Conservation (phyloP, 2,113 vertebrate genomes). For the Osmerus eperlanus region DNA sequence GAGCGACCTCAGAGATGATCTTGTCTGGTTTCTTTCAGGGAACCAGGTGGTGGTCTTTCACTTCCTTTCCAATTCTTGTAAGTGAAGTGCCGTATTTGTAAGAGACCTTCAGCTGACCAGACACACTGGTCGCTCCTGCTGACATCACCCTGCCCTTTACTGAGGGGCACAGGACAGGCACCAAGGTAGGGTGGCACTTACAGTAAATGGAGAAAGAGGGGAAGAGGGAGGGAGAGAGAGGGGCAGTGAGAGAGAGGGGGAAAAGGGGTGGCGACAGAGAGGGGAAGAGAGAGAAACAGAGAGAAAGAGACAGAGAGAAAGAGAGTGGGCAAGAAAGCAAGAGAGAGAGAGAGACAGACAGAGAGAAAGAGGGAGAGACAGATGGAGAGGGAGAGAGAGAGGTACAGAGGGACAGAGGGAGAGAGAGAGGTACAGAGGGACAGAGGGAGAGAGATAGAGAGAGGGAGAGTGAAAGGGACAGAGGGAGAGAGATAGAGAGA, state of each 20-base stretch:
- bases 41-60: too few relatives aligned
- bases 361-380: not conserved
- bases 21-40: too few relatives aligned
- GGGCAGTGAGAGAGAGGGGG: not conserved
- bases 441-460: not conserved
- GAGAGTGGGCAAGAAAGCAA: not conserved
- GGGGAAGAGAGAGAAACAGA: too few relatives aligned
- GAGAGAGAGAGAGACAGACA: conserved; percentile 12
- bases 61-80: too few relatives aligned
- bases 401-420: not conserved
- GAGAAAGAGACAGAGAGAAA: not conserved
- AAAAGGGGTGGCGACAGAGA: not conserved
- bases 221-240: not conserved
- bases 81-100: too few relatives aligned
- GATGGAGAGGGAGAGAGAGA: not conserved
- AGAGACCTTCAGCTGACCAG: too few relatives aligned
- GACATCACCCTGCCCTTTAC: too few relatives aligned
- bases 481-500: not conserved
- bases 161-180: too few relatives aligned
- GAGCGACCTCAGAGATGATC: too few relatives aligned
- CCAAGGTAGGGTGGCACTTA: too few relatives aligned
- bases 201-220: not conserved
- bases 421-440: conserved; percentile 5
- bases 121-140: too few relatives aligned
- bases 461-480: too few relatives aligned